These are phyloP conservation scores for Diadophis punctatus DNA, from an alignment of 2,113 vertebrate species.

Conservation along the genomic window DNA sequence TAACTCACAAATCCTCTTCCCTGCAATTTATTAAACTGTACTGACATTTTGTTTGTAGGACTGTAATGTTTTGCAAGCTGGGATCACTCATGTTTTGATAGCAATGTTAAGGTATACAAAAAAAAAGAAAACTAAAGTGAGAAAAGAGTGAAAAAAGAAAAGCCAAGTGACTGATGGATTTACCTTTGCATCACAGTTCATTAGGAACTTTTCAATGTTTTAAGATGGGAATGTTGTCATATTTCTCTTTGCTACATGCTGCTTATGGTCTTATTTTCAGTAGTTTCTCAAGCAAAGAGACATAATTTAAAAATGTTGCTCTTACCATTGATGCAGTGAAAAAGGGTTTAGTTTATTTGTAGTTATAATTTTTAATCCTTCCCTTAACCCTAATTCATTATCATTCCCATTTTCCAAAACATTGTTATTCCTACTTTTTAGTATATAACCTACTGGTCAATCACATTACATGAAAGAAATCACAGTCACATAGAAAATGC, in stretches of 20 bases:
- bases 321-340: neutral
- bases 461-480: neutral
- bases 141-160: neutral
- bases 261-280: neutral
- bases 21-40: neutral
- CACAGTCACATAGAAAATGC: neutral
- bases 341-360: neutral
- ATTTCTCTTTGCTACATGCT: neutral
- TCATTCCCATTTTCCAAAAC: neutral
- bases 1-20: neutral
- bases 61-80: neutral
- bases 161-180: neutral
- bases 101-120: neutral
- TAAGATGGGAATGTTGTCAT: neutral
- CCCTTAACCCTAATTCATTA: neutral
- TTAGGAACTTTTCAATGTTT: neutral
- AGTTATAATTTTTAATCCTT: neutral
- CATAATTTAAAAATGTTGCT: neutral
- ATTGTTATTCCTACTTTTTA: neutral
- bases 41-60: neutral
- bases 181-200: neutral
- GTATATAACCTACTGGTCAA: neutral
- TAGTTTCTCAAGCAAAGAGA: neutral
- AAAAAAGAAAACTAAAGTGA: neutral
- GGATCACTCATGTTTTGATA: neutral